Percentiles rank a stretch among this genome's conserved stretches.
phyloP scores from a whole-genome alignment of 2,113 vertebrate genomes.

The Hepsetus odoe region DNA sequence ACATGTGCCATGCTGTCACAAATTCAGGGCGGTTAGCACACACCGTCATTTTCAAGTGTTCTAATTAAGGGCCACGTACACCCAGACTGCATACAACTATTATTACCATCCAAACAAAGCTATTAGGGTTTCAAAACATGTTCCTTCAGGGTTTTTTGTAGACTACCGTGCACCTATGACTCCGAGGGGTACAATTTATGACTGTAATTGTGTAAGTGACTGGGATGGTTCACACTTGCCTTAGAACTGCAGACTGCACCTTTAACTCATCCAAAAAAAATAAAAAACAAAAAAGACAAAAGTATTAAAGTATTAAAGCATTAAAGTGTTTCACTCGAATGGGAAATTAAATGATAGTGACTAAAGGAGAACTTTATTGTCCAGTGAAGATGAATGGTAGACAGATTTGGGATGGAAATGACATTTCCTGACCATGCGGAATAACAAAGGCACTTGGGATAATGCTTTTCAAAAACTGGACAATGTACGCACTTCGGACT shows the following conservation, averaged over 20 bases:
- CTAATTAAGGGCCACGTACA: not conserved
- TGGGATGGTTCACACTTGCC: not conserved
- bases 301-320: not conserved
- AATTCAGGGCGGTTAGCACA: not conserved
- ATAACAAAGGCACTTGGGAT: slow-evolving; percentile 38
- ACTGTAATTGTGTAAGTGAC: not conserved
- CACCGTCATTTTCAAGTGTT: not conserved
- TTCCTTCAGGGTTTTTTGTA: slow-evolving; percentile 2
- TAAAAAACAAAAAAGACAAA: not conserved
- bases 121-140: slow-evolving; percentile 12
- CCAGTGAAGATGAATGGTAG: slow-evolving; percentile 35
- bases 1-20: not conserved
- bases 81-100: slow-evolving; percentile 8
- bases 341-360: slow-evolving; percentile 35
- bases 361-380: slow-evolving; percentile 50
- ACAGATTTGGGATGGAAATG: slow-evolving; percentile 49
- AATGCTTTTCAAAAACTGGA: slow-evolving; percentile 46
- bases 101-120: slow-evolving; percentile 24
- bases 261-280: slow-evolving; percentile 6
- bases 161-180: not conserved
- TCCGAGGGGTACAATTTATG: not conserved
- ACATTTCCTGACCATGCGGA: slow-evolving; percentile 55
- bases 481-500: slow-evolving; percentile 46
- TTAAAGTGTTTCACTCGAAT: slow-evolving; percentile 34
- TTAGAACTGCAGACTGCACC: not conserved